A percentile compares a stretch with the other conserved stretches of the same genome.
Evolutionary conservation across 2,797 vertebrate genomes (phyloP).

Genomic region (Amblyraja radiata): DNA sequence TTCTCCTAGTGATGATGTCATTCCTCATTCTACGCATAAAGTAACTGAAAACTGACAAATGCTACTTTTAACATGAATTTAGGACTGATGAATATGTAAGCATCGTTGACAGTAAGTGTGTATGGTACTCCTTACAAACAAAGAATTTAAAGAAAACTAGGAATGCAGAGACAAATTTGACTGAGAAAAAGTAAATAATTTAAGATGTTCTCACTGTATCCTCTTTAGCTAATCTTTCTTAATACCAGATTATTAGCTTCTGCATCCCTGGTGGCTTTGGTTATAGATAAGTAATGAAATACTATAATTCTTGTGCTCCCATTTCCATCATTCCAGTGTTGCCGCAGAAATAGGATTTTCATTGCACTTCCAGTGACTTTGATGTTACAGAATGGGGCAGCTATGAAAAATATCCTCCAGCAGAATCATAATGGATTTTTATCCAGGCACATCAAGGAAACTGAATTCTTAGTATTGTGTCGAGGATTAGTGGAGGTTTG

Average conservation of each 20-base stretch:
- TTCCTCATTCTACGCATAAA: neutral
- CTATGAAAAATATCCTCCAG: neutral
- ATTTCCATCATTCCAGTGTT: neutral
- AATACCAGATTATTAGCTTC: neutral
- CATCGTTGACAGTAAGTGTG: neutral
- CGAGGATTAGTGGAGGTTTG: no score
- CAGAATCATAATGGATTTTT: neutral
- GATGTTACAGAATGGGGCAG: neutral
- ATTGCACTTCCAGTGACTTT: neutral
- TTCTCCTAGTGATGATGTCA: neutral
- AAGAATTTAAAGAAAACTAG: neutral
- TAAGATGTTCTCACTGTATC: neutral
- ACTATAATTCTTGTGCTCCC: neutral
- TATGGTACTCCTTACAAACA: neutral
- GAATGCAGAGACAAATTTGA: neutral
- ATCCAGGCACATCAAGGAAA: neutral
- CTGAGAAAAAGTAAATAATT: neutral
- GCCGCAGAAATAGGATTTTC: neutral
- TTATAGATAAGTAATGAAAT: neutral
- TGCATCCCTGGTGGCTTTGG: neutral
- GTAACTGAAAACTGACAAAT: neutral
- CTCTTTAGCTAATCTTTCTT: neutral
- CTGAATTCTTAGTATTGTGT: neutral
- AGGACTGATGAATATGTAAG: neutral
- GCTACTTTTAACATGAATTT: neutral